Base-by-base conservation (phyloP, 2,113 vertebrate genomes). In the Pavo muticus region DNA sequence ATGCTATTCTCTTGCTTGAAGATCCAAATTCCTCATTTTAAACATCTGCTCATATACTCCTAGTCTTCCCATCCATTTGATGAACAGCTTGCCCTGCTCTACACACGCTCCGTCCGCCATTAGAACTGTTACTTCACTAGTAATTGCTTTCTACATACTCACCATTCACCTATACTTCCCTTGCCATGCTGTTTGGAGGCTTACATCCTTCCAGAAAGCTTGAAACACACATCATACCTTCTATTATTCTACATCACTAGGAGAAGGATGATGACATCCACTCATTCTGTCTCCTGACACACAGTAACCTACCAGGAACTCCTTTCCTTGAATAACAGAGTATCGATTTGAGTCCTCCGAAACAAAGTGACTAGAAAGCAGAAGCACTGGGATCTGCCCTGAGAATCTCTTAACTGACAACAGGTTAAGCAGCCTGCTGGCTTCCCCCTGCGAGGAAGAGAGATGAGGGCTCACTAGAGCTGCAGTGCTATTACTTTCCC, bases 381-480 rank as follows among this genome's bases (percentile, higher is more conserved):
- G 32, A 93, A 90, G 30, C 54, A 27, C 76, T 40, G 23, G 68
- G 86, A 88, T 37, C 47, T 39, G 52, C 73, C 93, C 61, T 44
- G 52, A 75, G 59, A 68, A 57, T 75, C 61, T 84, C 76, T 65
- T 65, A 75, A 84, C 77, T 23, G 21, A 69, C 64, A 90, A 71
- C 21, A 39, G 23, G 27, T 40, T 61, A 84, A 27, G 23, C 50
- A 18, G 16, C 80, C 85, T 82, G 67, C 86, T 88, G 93, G 76
- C 68, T 91, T 65, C 80, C 67, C 77, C 83, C 67, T 81, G n/a
- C 27, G 24, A 93, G 67, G n/a, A 40, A 39, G 59, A 84, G 59
- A 77, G 44, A 91, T 1, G 73, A 93, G 90, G 91, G 73, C 77
- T 93, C 81, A 78, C 93, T 88, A 93, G 37, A 90, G 77, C 63